phyloP scores from a whole-genome alignment of 2,888 invertebrate genomes.

The Chymomyza procnemis region DNA sequence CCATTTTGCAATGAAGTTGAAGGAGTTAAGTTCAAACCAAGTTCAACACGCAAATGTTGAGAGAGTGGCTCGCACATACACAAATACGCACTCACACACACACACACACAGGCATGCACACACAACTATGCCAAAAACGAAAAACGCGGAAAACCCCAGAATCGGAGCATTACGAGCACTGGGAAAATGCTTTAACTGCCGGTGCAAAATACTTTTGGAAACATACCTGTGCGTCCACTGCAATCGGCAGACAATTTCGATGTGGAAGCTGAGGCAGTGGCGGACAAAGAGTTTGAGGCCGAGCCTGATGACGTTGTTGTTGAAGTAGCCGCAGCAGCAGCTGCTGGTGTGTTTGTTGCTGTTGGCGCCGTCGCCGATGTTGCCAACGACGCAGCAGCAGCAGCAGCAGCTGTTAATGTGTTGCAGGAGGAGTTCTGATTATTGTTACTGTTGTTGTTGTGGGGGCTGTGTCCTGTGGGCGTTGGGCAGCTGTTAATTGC shows the following conservation, averaged over 20 bases:
- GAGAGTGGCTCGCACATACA: neutral
- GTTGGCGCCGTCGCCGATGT: slow-evolving; percentile 31
- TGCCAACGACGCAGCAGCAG: slow-evolving; percentile 22
- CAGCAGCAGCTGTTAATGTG: slow-evolving; percentile 61
- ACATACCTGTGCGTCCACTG: slow-evolving; percentile 83
- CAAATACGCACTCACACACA: neutral
- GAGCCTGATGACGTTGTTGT: slow-evolving; percentile 16
- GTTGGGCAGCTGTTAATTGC: slow-evolving; percentile 71
- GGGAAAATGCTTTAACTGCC: slow-evolving; percentile 68
- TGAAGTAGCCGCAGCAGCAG: slow-evolving; percentile 14
- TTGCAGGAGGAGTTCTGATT: slow-evolving; percentile 64
- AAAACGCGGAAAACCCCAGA: slow-evolving; percentile 65
- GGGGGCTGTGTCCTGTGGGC: slow-evolving; percentile 59
- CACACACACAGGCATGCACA: slow-evolving; percentile 42
- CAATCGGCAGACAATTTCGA: slow-evolving; percentile 80
- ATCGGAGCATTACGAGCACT: slow-evolving; percentile 30
- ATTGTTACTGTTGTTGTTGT: slow-evolving; percentile 39
- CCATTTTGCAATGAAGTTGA: neutral
- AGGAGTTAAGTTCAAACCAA: neutral
- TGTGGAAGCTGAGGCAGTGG: slow-evolving; percentile 56
- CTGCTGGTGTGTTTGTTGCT: neutral
- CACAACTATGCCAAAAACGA: slow-evolving; percentile 71
- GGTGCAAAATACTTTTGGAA: slow-evolving; percentile 71
- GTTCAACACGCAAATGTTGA: neutral
- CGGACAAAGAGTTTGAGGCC: slow-evolving; percentile 28